Evolutionary conservation across 2,113 vertebrate genomes (phyloP), one percentile per base, ranked within the genome.

Genomic region (Gulo gulo): DNA sequence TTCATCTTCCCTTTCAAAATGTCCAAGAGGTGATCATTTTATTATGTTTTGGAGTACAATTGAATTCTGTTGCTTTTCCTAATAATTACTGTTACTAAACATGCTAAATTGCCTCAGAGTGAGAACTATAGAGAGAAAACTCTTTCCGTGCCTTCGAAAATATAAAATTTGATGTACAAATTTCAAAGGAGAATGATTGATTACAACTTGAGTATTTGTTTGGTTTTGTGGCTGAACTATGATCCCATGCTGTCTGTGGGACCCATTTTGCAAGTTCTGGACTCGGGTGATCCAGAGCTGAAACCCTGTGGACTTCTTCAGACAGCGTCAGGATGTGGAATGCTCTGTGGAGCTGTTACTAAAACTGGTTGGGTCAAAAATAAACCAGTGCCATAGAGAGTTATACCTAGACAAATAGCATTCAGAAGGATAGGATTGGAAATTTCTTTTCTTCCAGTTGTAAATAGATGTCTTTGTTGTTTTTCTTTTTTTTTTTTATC

Each of bases 211-310:
- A 94, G 1, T 15, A 69, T 95, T 95, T 34, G 0, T 92, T 59
- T 1, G 0, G 10, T 29, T 63, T 96, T 91, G 97, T 97, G 93
- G 71, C 88, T 55, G 24, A 55, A 39, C 92, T 94, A 94, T 87
- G 98, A 94, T 97, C 96, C 89, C 85, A 31, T 90, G 95, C 97
- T 98, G 94, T 97, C 92, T 1, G 34, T 86, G 94, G 82, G 91
- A 98, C 87, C 6, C 0, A 1, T 98, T 97, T 98, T 97, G 91
- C 96, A 96, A 94, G 96, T 97, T 95, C 95, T 96, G 73, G 84
- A 65, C 97, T 95, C 57, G 39, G 71, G 0, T 1, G 96, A 92
- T 96, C 97, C 96, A 98, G 59, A 97, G 95, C 90, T 83, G 97
- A 98, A 98, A 97, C 97, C 79, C 0, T 0, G 74, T 79, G 71